Evolutionary conservation across 2,888 invertebrate genomes (phyloP).

Genomic region (Dromius quadrimaculatus): DNA sequence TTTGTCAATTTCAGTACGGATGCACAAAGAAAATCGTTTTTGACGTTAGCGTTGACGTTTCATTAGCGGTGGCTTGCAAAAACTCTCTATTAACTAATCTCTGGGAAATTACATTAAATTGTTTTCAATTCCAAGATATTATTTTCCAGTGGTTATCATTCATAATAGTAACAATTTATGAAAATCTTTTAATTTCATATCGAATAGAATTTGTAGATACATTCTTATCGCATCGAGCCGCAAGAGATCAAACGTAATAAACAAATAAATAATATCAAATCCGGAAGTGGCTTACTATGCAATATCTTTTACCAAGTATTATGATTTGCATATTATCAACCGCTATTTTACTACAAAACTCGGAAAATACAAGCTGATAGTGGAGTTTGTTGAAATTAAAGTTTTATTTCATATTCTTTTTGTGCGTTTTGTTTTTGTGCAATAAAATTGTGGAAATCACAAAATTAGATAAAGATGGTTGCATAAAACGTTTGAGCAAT

Average conservation of each 20-base stretch:
- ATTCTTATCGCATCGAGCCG: neutral
- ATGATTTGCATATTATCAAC: conserved; percentile 26
- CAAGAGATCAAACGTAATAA: conserved; percentile 21
- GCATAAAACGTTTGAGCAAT: neutral
- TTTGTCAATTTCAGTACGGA: too few species aligned
- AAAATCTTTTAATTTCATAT: too few species aligned
- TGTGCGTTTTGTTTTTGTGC: neutral
- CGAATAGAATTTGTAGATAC: too few species aligned
- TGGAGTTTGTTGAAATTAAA: neutral
- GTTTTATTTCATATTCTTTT: neutral
- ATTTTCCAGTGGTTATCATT: too few species aligned
- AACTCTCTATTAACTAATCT: too few species aligned
- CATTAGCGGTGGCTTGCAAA: too few species aligned
- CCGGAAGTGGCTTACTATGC: conserved; percentile 28
- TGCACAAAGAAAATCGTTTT: too few species aligned
- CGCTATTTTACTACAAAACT: conserved; percentile 21
- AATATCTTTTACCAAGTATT: conserved; percentile 35
- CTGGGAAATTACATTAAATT: too few species aligned
- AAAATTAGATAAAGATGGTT: neutral
- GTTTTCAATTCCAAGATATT: too few species aligned
- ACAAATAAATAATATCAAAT: conserved; percentile 18
- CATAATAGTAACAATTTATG: too few species aligned
- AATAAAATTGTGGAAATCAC: neutral
- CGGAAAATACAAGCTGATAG: conserved; percentile 23
- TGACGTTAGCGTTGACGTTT: too few species aligned